A percentile compares a stretch with the other conserved stretches of the same genome.
phyloP scores from a whole-genome alignment of 2,113 vertebrate species.

The Pseudolaguvia tuberculata region DNA sequence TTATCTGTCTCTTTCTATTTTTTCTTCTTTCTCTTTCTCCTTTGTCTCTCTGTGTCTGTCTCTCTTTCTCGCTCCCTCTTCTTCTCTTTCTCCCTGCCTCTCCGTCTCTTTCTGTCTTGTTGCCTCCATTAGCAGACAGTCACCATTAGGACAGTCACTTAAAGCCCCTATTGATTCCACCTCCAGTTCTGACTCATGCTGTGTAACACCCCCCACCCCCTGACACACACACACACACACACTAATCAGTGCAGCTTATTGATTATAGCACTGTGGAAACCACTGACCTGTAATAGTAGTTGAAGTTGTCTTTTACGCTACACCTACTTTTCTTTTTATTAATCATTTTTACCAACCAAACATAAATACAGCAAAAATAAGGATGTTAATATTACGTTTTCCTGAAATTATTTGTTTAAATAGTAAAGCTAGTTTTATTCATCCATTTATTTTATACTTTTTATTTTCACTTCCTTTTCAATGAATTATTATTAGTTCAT shows the following conservation, averaged over 20 bases:
- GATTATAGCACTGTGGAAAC: constrained; percentile 12
- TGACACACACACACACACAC: constrained; percentile 19
- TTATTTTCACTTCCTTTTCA: no score
- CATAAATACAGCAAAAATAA: neutral
- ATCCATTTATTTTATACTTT: no score
- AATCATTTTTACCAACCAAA: no score
- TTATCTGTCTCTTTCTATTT: neutral
- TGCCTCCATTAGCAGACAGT: constrained; percentile 25
- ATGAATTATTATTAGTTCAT: no score
- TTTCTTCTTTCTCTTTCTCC: no score
- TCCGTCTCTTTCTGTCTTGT: constrained; percentile 15
- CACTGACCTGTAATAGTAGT: constrained; percentile 10
- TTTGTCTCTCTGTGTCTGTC: neutral
- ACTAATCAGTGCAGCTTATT: constrained; percentile 42
- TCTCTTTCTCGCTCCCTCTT: constrained; percentile 4
- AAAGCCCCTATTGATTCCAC: constrained; percentile 41
- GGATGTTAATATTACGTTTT: no score
- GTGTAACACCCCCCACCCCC: constrained; percentile 17
- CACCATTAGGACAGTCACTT: constrained; percentile 42
- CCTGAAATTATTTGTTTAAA: no score
- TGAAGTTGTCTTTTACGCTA: neutral
- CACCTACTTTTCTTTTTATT: no score
- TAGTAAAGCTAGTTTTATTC: no score
- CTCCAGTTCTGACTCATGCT: constrained; percentile 41
- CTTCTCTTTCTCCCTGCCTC: neutral